Evolutionary conservation across 2,797 vertebrate species (phyloP).

Genomic region (Acridotheres tristis): DNA sequence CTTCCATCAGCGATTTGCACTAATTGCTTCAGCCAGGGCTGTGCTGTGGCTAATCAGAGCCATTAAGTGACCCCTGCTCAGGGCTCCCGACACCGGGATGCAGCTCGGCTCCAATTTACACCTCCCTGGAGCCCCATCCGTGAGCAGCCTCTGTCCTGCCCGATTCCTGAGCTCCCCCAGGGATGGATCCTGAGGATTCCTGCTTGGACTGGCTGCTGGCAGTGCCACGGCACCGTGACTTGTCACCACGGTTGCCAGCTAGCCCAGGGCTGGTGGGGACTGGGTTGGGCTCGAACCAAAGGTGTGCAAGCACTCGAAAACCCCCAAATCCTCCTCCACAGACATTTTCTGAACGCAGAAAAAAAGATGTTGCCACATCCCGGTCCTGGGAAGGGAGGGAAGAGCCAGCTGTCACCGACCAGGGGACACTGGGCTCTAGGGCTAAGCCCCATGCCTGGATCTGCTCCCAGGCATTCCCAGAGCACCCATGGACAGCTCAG

Average conservation of each 20-base stretch:
- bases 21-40: conserved; percentile 1
- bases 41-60: neutral
- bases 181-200: neutral
- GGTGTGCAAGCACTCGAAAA: rapidly evolving
- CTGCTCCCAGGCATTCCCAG: neutral
- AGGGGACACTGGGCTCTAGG: neutral
- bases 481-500: neutral
- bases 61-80: conserved; percentile 6
- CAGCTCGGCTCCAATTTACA: neutral
- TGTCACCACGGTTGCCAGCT: rapidly evolving
- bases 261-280: neutral
- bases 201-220: neutral
- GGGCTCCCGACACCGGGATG: neutral
- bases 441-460: neutral
- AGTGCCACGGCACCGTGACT: rapidly evolving
- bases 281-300: neutral
- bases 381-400: neutral
- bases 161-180: rapidly evolving
- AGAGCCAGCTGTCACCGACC: neutral
- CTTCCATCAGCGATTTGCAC: neutral
- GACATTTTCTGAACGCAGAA: neutral
- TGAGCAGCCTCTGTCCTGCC: neutral
- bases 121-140: neutral
- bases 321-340: neutral
- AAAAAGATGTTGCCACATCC: neutral